Evolutionary conservation across 2,888 invertebrate species (phyloP), one percentile per base, ranked within the genome.

Genomic region (Hymenopus coronatus): DNA sequence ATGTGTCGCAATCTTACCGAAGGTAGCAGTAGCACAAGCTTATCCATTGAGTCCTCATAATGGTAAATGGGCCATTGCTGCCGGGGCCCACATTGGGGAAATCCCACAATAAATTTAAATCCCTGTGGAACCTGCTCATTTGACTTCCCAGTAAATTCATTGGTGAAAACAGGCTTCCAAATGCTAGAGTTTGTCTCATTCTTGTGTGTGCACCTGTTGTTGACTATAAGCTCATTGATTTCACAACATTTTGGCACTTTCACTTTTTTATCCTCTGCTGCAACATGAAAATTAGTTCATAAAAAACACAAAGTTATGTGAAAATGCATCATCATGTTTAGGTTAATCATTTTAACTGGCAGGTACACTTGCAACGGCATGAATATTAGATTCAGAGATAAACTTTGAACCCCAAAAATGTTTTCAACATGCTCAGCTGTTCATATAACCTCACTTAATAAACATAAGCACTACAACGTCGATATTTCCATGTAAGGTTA

Each of bases 161-260:
- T 95, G 91, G 95, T 95, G 92, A 96, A 96, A 91, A 95, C 93
- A 88, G 96, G 96, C 25, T 86, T 90, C 91, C 91, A 92, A 1
- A 90, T 84, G 12, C 87, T 88, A 25, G 88, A 90, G 93, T 95
- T 95, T 91, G 95, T 95, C 91, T 94, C 93, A 91, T 95, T 94
- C 84, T 95, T 94, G 92, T 95, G 93, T 92, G 95, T 95, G 92
- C 97, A 97, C 90, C 94, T 93, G 89, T 94, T 94, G 92, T 96
- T 96, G 83, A 97, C 94, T 92, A 96, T 95, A 89, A 97, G 93
- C 93, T 97, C 96, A 91, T 96, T 94, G 88, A 94, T 93, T 92
- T 96, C 96, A 93, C 97, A 97, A 92, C 97, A 97, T 94, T 97
- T 97, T 92, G 96, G 96, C 91, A 97, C 95, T 91, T 94, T 94